Evolutionary conservation across 2,888 invertebrate species (phyloP).

Genomic region (Hipparchia sbordonii): DNA sequence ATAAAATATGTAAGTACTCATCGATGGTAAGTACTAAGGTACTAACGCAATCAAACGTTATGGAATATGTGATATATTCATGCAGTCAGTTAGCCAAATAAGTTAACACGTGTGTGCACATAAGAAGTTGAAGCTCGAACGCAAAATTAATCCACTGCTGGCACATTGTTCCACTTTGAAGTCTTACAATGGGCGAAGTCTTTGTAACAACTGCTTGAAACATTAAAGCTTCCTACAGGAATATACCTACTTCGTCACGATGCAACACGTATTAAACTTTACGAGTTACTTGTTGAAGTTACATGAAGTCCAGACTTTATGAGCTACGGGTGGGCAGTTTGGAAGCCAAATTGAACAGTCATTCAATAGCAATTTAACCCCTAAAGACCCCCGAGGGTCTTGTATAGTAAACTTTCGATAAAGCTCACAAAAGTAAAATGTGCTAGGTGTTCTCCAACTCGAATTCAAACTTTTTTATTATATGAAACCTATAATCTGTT

Average conservation of each 20-base stretch:
- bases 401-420: conserved; percentile 48
- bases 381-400: conserved; percentile 57
- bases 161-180: conserved; percentile 21
- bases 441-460: conserved; percentile 28
- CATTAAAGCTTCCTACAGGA: conserved; percentile 37
- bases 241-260: conserved; percentile 39
- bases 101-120: conserved; percentile 8
- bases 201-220: conserved; percentile 39
- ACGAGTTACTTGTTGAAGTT: conserved; percentile 40
- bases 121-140: conserved; percentile 13
- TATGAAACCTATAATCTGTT: background rate
- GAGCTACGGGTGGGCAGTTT: conserved; percentile 52
- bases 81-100: background rate
- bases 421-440: conserved; percentile 47
- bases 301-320: conserved; percentile 41
- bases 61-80: background rate
- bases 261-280: conserved; percentile 42
- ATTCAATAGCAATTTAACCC: conserved; percentile 61
- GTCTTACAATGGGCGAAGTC: conserved; percentile 34
- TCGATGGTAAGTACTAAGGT: no score
- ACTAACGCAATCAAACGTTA: no score
- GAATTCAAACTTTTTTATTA: conserved; percentile 26
- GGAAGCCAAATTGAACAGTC: conserved; percentile 60
- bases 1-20: no score
- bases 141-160: conserved; percentile 20